Evolutionary conservation across 2,113 vertebrate genomes (phyloP).

Genomic region (Psilopogon haemacephalus): DNA sequence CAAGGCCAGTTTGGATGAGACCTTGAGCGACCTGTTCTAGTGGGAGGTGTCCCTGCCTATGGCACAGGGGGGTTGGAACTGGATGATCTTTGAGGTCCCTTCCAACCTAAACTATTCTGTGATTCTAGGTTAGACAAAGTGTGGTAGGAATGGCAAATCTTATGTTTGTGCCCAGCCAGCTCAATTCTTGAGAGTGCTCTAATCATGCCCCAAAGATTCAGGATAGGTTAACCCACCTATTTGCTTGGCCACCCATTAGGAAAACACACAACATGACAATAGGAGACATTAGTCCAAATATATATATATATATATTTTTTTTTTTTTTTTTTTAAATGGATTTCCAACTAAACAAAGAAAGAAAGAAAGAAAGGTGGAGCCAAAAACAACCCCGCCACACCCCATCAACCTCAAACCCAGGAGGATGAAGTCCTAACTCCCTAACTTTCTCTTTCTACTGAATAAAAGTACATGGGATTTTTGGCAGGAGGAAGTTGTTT

Average conservation of each 20-base stretch:
- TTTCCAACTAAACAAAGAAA: background rate
- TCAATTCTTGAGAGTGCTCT: background rate
- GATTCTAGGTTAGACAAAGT: background rate
- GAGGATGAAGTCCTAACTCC: accelerated
- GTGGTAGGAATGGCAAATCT: background rate
- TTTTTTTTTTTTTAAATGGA: too few relatives aligned
- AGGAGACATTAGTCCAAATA: background rate
- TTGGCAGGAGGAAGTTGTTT: background rate
- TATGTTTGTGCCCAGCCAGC: background rate
- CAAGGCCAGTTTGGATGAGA: too few relatives aligned
- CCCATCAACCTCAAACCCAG: too few relatives aligned
- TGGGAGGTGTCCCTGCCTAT: too few relatives aligned
- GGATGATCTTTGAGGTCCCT: too few relatives aligned
- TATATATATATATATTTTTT: too few relatives aligned
- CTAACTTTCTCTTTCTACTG: background rate
- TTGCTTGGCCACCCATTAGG: background rate
- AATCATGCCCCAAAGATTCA: background rate
- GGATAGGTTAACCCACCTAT: background rate
- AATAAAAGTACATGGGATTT: background rate
- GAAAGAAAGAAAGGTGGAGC: background rate
- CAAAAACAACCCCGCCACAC: background rate
- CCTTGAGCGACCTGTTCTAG: too few relatives aligned
- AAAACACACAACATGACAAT: background rate
- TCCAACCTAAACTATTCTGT: too few relatives aligned
- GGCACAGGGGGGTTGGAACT: too few relatives aligned